phyloP scores from a whole-genome alignment of 2,797 vertebrate genomes.

The Falco cherrug region DNA sequence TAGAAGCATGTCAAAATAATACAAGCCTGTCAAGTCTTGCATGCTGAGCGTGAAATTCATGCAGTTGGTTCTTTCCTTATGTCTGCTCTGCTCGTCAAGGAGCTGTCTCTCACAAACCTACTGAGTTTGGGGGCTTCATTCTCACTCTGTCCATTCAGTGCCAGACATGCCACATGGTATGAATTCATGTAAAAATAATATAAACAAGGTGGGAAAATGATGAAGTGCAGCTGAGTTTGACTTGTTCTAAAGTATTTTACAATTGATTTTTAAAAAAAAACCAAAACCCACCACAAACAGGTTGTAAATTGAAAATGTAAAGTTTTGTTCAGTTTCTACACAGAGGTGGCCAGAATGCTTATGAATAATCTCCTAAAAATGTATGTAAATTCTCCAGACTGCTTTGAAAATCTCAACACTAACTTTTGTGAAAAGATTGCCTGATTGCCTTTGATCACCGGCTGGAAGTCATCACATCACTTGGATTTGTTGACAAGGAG shows the following conservation, averaged over 20 bases:
- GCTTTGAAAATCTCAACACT: not conserved
- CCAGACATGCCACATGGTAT: not conserved
- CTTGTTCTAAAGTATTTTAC: not conserved
- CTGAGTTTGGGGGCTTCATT: conserved; percentile 7
- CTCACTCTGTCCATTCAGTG: not conserved
- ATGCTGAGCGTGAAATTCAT: not conserved
- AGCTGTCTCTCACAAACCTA: not conserved
- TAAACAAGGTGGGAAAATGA: not conserved
- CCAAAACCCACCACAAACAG: not conserved
- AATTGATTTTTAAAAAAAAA: not conserved
- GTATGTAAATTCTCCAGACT: not conserved
- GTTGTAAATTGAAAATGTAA: not conserved
- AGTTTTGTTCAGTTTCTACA: not conserved
- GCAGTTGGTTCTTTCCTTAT: conserved; percentile 27
- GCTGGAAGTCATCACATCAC: not conserved
- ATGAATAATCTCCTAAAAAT: not conserved
- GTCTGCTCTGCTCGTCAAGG: not conserved
- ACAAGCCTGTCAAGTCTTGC: conserved; percentile 8
- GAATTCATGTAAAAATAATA: not conserved
- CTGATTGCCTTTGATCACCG: not conserved
- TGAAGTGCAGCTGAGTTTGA: not conserved
- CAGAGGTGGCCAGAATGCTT: not conserved
- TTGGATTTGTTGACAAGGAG: not conserved
- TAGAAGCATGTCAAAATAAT: conserved; percentile 1
- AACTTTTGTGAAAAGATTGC: not conserved